These are phyloP conservation scores for Tolmerus cingulatus DNA, from an alignment of 2,888 invertebrate genomes.

Conservation along the genomic window DNA sequence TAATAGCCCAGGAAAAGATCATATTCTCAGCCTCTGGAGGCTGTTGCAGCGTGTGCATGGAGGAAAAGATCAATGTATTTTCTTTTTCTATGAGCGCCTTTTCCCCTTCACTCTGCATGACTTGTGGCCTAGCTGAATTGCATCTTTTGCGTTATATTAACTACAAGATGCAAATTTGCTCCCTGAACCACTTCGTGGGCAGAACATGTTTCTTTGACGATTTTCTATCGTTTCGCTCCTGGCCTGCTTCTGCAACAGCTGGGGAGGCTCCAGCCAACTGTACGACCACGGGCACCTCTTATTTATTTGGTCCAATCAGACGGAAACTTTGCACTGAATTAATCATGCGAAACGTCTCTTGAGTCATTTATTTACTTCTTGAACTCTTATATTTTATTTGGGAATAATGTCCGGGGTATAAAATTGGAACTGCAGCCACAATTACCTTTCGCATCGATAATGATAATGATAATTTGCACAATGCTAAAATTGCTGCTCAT, in stretches of 20 bases:
- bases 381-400: not conserved
- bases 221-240: not conserved
- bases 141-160: conserved; percentile 16
- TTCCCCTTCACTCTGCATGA: conserved; percentile 6
- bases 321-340: conserved; percentile 4
- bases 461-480: not conserved
- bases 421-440: not conserved
- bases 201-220: conserved; percentile 10
- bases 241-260: not conserved
- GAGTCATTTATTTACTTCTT: not conserved
- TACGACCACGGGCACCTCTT: not conserved
- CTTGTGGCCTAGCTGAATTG: not conserved
- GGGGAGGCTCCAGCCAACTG: not conserved
- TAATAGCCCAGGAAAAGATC: not conserved
- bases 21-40: not conserved
- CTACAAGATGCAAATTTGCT: not conserved
- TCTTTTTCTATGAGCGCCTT: not conserved
- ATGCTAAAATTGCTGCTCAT: not conserved
- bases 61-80: not conserved
- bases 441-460: not conserved
- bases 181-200: not conserved
- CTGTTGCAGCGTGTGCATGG: not conserved
- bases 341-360: not conserved
- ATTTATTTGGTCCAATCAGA: not conserved
- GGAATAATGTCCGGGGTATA: not conserved